Base-by-base conservation (phyloP, 1,140 invertebrate genomes). In the Aphidius ervi region DNA sequence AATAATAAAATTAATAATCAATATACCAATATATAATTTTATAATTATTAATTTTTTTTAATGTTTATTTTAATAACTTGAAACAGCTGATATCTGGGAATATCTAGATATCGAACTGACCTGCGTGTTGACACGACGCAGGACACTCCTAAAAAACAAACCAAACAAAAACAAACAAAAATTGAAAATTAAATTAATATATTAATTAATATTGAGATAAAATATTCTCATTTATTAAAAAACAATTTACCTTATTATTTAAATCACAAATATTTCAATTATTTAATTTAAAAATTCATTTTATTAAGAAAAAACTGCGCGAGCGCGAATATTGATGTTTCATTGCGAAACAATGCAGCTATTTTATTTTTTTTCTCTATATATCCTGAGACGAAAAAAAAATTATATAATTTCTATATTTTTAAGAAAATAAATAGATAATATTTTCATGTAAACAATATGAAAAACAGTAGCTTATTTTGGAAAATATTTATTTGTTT, bases 251-350 rank as follows among this genome's bases (percentile, higher is more conserved):
- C 16, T 1, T 16, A 16, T 16, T 16, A 16, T 48, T n/a, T 31
- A 31, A 31, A 31, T 31, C 2, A 31, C 0, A 31, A 31, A 45
- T 45, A 2, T 5, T 5, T 7, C 10, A 48, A 9, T 48, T 48
- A 20, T 7, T 23, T 9, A n/a, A 1, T 16, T n/a, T 3, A 48
- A 48, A 48, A 48, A 48, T 6, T 48, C 4, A 4, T 31, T 31
- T 31, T 31, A 31, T 31, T 31, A 31, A 31, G 23, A 31, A 31
- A 31, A 31, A 31, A 20, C 47, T 66, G 67, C 63, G 67, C 74
- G 74, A 69, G 68, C 67, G 69, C 72, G 69, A 63, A 65, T 73
- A 73, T 72, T 69, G 72, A 75, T 72, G 64, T 62, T 64, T 64
- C 64, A 60, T 56, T 61, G 53, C 49, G 48, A 31, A 63, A 59